A percentile compares a stretch with the other conserved stretches of the same genome.
Conservation (phyloP, 2,113 vertebrate genomes). For the Barbus barbus region DNA sequence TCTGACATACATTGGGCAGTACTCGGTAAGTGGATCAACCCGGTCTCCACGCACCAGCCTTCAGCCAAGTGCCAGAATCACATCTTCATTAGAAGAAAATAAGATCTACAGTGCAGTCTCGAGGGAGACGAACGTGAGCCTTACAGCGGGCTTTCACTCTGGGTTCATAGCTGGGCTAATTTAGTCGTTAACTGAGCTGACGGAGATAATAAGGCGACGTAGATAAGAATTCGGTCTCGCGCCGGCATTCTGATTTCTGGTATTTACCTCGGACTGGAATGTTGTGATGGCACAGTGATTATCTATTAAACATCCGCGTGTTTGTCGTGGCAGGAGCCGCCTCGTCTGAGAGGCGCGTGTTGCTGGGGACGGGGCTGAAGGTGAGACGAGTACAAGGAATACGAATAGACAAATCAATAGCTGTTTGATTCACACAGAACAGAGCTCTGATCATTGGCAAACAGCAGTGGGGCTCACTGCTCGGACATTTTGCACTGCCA, state of each 20-base stretch:
- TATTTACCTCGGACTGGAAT: constrained; percentile 1
- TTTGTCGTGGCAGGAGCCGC: constrained; percentile 1
- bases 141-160: constrained; percentile 21
- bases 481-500: constrained; percentile 53
- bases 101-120: constrained; percentile 33
- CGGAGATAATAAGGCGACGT: neutral
- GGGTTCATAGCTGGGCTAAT: constrained; percentile 46
- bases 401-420: constrained; percentile 46
- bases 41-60: constrained; percentile 27
- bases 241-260: neutral
- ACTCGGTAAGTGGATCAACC: constrained; percentile 27
- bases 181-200: constrained; percentile 25
- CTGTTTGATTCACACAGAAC: constrained; percentile 49
- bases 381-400: constrained; percentile 22
- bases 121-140: neutral
- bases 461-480: constrained; percentile 42
- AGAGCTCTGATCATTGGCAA: constrained; percentile 48
- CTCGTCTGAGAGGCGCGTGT: constrained; percentile 24
- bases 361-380: constrained; percentile 8
- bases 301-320: constrained; percentile 22
- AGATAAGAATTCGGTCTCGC: neutral
- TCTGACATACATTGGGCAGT: constrained; percentile 17
- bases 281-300: constrained; percentile 37
- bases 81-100: constrained; percentile 47
- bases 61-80: constrained; percentile 32